Evolutionary conservation across 2,113 vertebrate genomes (phyloP).

Genomic region (Piaya cayana): DNA sequence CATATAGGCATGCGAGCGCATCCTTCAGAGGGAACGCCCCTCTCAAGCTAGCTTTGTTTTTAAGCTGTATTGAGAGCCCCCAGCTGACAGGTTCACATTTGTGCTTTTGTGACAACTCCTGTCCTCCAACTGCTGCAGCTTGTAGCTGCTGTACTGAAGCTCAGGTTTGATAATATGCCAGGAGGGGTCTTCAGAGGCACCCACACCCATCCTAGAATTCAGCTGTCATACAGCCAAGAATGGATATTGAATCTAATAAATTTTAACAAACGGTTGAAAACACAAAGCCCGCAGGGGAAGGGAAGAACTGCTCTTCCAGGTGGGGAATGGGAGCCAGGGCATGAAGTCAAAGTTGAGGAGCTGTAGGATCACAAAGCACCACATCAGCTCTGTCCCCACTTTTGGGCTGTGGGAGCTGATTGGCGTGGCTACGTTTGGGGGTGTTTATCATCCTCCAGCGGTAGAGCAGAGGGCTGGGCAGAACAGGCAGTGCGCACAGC

Average conservation of each 20-base stretch:
- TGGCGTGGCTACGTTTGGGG: neutral
- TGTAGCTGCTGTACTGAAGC: neutral
- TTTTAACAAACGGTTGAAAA: slow-evolving; percentile 27
- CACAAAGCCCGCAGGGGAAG: neutral
- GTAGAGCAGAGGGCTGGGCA: neutral
- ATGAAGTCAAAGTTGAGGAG: neutral
- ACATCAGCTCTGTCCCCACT: neutral
- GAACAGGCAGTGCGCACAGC: neutral
- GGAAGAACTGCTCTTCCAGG: neutral
- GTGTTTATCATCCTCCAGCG: neutral
- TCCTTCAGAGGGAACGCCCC: neutral
- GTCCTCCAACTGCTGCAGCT: neutral
- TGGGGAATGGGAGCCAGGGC: neutral
- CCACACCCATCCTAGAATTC: neutral
- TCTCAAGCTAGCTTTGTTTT: neutral
- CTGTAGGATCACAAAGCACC: neutral
- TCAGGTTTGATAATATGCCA: neutral
- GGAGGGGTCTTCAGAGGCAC: neutral
- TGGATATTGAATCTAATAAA: neutral
- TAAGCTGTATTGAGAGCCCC: neutral
- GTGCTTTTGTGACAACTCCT: neutral
- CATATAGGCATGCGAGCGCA: neutral
- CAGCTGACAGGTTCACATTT: neutral
- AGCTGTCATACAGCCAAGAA: neutral
- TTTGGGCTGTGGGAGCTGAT: neutral